These are phyloP conservation scores for Seriola rivoliana DNA, from an alignment of 2,113 vertebrate species.

Conservation along the genomic window DNA sequence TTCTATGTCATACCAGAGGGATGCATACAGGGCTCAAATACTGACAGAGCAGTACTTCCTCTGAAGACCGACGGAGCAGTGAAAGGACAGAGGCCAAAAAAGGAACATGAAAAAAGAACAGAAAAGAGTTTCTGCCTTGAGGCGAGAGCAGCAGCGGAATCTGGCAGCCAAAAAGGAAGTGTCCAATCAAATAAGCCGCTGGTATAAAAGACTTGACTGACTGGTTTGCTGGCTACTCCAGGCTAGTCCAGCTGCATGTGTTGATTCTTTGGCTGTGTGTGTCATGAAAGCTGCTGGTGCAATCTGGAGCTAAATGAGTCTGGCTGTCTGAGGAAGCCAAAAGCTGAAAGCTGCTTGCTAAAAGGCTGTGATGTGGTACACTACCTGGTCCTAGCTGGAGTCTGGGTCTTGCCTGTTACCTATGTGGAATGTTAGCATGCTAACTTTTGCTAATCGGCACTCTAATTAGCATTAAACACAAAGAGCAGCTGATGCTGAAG, in stretches of 20 bases:
- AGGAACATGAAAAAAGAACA: neutral
- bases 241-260: constrained; percentile 20
- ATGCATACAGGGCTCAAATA: neutral
- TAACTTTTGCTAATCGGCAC: no score
- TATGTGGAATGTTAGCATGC: neutral
- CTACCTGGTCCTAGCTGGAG: neutral
- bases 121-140: constrained; percentile 23
- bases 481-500: no score
- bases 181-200: constrained; percentile 49
- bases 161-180: constrained; percentile 27
- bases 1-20: neutral
- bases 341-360: constrained; percentile 1
- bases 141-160: constrained; percentile 34
- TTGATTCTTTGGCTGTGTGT: neutral
- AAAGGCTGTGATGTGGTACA: neutral
- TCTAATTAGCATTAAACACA: no score
- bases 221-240: constrained; percentile 14
- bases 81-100: constrained; percentile 29
- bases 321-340: neutral
- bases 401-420: neutral
- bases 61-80: constrained; percentile 13
- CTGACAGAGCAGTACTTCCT: constrained; percentile 15
- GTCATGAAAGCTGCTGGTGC: constrained; percentile 18
- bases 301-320: neutral
- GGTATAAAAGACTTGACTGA: constrained; percentile 28